These are phyloP conservation scores for Galeopsomyia nigrocyanea DNA, from an alignment of 2,888 invertebrate species.

Conservation along the genomic window DNA sequence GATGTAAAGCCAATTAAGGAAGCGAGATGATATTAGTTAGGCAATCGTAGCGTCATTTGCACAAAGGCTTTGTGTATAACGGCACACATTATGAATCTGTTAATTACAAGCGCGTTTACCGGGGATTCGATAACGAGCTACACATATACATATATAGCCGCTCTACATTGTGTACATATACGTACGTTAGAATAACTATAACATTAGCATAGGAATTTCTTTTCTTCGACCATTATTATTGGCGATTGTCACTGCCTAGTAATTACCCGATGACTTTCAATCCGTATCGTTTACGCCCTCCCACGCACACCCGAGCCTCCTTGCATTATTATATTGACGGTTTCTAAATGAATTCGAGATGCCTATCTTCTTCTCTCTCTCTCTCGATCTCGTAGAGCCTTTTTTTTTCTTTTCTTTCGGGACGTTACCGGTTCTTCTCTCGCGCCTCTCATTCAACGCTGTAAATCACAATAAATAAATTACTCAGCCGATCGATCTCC, in stretches of 20 bases:
- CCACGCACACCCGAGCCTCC: slow-evolving; percentile 37
- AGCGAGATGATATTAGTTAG: slow-evolving; percentile 21
- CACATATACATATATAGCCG: no score
- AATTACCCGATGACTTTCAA: slow-evolving; percentile 39
- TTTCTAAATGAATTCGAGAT: slow-evolving; percentile 44
- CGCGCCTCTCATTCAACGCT: slow-evolving; percentile 14
- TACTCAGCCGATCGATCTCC: background rate
- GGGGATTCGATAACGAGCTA: no score
- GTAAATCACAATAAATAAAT: slow-evolving; percentile 43
- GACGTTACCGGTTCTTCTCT: background rate
- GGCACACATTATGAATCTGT: no score
- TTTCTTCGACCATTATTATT: slow-evolving; percentile 34
- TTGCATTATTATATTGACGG: slow-evolving; percentile 31
- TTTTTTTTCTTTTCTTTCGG: slow-evolving; percentile 25
- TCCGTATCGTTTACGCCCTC: slow-evolving; percentile 42
- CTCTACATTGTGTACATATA: no score
- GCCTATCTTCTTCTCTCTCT: no score
- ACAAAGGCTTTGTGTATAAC: slow-evolving; percentile 34
- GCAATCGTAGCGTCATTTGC: slow-evolving; percentile 25
- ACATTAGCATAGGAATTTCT: slow-evolving; percentile 19
- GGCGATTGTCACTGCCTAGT: slow-evolving; percentile 30
- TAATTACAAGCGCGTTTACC: no score
- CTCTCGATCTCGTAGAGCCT: background rate
- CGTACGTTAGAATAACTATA: slow-evolving; percentile 8
- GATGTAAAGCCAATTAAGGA: no score